phyloP scores from a whole-genome alignment of 2,888 invertebrate genomes.

The Drosophila anomelani region DNA sequence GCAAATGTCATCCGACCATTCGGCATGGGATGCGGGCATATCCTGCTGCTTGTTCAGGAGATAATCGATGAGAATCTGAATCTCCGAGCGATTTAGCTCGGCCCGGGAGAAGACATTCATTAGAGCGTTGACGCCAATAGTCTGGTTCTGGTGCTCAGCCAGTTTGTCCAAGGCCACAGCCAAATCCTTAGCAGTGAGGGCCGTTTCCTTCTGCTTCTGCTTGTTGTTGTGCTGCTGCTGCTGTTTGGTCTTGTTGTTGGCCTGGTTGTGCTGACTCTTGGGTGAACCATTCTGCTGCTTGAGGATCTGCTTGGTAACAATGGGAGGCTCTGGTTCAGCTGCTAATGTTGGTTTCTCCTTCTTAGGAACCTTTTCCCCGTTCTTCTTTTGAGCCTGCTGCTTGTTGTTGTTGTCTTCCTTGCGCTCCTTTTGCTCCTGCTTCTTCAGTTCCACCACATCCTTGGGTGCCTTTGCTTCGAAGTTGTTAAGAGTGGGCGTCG shows the following conservation, averaged over 20 bases:
- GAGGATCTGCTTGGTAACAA: slow-evolving; percentile 74
- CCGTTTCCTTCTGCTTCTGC: slow-evolving; percentile 83
- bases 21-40: slow-evolving; percentile 90
- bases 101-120: slow-evolving; percentile 92
- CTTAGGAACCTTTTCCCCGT: slow-evolving; percentile 51
- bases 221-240: slow-evolving; percentile 57
- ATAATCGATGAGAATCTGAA: slow-evolving; percentile 94
- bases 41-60: slow-evolving; percentile 95
- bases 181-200: slow-evolving; percentile 77
- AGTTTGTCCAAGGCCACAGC: slow-evolving; percentile 85
- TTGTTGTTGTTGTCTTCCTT: slow-evolving; percentile 68
- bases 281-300: slow-evolving; percentile 80
- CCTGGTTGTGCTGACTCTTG: slow-evolving; percentile 75
- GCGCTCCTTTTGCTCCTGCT: slow-evolving; percentile 72
- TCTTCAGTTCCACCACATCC: slow-evolving; percentile 87
- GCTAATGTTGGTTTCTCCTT: slow-evolving; percentile 60
- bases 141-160: slow-evolving; percentile 89
- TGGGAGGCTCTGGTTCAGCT: slow-evolving; percentile 63
- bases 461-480: slow-evolving; percentile 93
- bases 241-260: slow-evolving; percentile 85
- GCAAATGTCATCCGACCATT: slow-evolving; percentile 95
- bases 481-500: slow-evolving; percentile 86
- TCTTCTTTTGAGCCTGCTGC: slow-evolving; percentile 64
- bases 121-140: slow-evolving; percentile 89
- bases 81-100: slow-evolving; percentile 93